phyloP scores from a whole-genome alignment of 2,113 vertebrate species.

The Polyodon spathula region DNA sequence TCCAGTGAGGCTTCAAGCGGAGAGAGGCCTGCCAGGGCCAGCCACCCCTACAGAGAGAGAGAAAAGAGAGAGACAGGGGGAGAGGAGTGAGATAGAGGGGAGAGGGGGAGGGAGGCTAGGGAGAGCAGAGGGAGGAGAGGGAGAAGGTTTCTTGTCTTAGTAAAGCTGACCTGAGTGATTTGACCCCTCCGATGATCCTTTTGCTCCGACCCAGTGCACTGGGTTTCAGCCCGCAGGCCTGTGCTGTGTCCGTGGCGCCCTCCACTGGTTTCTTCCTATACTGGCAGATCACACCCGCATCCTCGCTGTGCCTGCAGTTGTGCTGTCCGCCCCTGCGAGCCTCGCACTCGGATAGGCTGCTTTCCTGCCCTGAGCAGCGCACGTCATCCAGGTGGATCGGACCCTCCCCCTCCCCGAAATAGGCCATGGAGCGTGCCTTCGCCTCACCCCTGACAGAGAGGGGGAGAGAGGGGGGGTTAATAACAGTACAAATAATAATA shows the following conservation, averaged over 20 bases:
- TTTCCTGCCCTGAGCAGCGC: constrained; percentile 74
- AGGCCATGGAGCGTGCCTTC: constrained; percentile 60
- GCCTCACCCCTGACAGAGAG: constrained; percentile 57
- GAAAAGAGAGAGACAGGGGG: background rate
- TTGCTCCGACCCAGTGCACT: constrained; percentile 51
- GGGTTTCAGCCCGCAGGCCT: constrained; percentile 54
- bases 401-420: constrained; percentile 67
- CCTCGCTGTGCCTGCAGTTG: constrained; percentile 65
- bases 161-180: constrained; percentile 69
- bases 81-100: constrained; percentile 2
- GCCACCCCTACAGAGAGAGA: constrained; percentile 48
- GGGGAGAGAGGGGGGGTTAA: constrained; percentile 9
- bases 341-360: constrained; percentile 54
- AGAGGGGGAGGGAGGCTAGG: background rate
- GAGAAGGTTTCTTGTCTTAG: no score
- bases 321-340: constrained; percentile 51
- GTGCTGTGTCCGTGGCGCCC: constrained; percentile 21
- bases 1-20: constrained; percentile 58
- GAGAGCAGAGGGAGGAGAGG: no score
- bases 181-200: constrained; percentile 60
- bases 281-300: constrained; percentile 72
- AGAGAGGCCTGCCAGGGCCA: constrained; percentile 86
- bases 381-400: constrained; percentile 70
- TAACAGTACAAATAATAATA: background rate
- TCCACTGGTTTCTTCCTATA: constrained; percentile 35